Evolutionary conservation across 2,888 invertebrate genomes (phyloP).

Genomic region (Platycheirus rosarum): DNA sequence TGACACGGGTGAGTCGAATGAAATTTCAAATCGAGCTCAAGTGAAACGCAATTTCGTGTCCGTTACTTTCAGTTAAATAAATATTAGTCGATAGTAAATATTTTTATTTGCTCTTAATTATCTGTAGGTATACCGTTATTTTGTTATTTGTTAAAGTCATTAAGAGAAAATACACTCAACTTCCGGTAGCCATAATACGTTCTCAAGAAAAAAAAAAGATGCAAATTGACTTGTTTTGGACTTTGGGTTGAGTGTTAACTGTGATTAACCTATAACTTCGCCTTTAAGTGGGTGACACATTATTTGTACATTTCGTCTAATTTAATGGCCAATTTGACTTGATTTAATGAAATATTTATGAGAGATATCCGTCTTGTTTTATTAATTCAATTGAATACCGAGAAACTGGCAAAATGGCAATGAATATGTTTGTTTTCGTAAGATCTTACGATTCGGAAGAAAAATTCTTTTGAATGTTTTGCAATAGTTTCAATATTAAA

Average conservation of each 20-base stretch:
- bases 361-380: neutral
- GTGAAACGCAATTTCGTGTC: conserved; percentile 12
- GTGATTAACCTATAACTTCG: neutral
- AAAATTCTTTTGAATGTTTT: neutral
- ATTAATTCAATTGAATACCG: conserved; percentile 35
- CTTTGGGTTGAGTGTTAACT: neutral
- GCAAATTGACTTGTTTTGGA: neutral
- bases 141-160: neutral
- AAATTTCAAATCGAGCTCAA: conserved; percentile 11
- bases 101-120: no score
- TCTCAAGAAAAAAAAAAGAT: no score
- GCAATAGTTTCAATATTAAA: no score
- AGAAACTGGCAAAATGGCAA: conserved; percentile 45
- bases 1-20: conserved; percentile 85
- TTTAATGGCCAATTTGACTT: conserved; percentile 15
- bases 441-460: neutral
- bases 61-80: neutral
- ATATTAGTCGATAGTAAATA: no score
- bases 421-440: conserved; percentile 7
- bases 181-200: no score
- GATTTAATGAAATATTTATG: conserved; percentile 1
- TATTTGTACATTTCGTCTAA: neutral
- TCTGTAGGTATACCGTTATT: neutral
- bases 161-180: neutral
- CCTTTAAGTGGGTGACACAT: conserved; percentile 5